Base-by-base conservation (phyloP, 1,140 invertebrate species). In the Teleogryllus occipitalis region DNA sequence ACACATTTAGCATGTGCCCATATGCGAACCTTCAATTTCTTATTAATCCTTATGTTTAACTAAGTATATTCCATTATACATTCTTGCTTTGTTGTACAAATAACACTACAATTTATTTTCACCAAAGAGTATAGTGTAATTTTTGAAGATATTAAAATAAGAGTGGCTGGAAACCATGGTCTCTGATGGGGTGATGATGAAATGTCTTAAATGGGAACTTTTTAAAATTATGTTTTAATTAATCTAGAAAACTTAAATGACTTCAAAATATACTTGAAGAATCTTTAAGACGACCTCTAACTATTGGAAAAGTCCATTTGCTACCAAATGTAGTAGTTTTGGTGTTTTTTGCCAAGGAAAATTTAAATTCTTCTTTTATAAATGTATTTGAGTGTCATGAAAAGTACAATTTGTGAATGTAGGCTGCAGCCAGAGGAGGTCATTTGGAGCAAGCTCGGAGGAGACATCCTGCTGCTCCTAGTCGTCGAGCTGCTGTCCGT, bases 371-470 rank as follows among this genome's bases (percentile, higher is more conserved):
- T 15, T n/a, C n/a, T 14, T 72, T 15, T n/a, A 6, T 72, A 72
- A n/a, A 15, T 72, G n/a, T n/a, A n/a, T 15, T 2, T 6, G 65
- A 15, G 12, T 10, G 2, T 2, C 74, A 5, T 10, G n/a, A 3
- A 75, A 75, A 75, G 74, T 10, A 75, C 8, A 75, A 12, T 5
- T 39, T 73, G 22, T 78, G 27, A 14, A 46, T 75, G 21, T 75
- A 80, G 49, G 79, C 80, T 39, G 72, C 84, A 82, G 81, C 81
- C 21, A 82, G 82, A 74, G 77, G 82, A 47, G 80, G 80, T 47
- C 80, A 81, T 27, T 54, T 83, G 73, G 82, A 83, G 46, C 76
- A 80, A 14, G 54, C 73, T 39, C 76, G 79, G n/a, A 81, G 22
- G 18, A 77, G 81, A 14, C 76, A 72, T 75, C 48, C 77, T 39